Percentiles rank a stretch among this genome's conserved stretches.
Evolutionary conservation across 2,888 invertebrate species (phyloP).

Genomic region (Dicranocentrus wangi): DNA sequence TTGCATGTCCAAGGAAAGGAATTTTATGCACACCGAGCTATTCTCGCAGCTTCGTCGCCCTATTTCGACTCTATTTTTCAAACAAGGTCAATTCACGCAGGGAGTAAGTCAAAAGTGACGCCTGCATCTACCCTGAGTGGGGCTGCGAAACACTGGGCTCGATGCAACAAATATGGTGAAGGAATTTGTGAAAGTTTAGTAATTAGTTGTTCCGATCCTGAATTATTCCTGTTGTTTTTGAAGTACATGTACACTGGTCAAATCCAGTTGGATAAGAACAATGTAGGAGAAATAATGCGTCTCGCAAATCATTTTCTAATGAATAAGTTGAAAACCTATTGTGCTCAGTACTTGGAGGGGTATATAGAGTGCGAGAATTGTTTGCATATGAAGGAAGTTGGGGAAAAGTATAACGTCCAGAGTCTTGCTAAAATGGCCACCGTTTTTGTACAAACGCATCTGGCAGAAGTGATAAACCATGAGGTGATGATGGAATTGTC

Average conservation of each 20-base stretch:
- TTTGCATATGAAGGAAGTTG: conserved; percentile 79
- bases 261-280: conserved; percentile 79
- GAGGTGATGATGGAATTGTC: conserved; percentile 77
- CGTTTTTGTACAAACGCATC: conserved; percentile 77
- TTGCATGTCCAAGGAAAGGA: conserved; percentile 79
- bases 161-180: conserved; percentile 59
- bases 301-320: conserved; percentile 81
- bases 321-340: conserved; percentile 79
- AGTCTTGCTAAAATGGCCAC: conserved; percentile 78
- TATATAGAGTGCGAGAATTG: conserved; percentile 80
- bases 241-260: conserved; percentile 82
- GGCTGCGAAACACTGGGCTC: conserved; percentile 44
- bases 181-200: conserved; percentile 76
- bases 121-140: conserved; percentile 48
- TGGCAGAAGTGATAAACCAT: conserved; percentile 78
- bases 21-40: conserved; percentile 80
- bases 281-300: conserved; percentile 79
- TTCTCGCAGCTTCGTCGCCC: conserved; percentile 80
- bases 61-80: conserved; percentile 81
- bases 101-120: conserved; percentile 71
- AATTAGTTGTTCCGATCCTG: conserved; percentile 78
- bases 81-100: conserved; percentile 71
- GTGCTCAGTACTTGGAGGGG: conserved; percentile 80
- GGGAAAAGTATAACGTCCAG: conserved; percentile 79
- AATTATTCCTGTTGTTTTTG: conserved; percentile 79